Base-by-base conservation (phyloP, 2,113 vertebrate genomes). In the Crotalus tigris region DNA sequence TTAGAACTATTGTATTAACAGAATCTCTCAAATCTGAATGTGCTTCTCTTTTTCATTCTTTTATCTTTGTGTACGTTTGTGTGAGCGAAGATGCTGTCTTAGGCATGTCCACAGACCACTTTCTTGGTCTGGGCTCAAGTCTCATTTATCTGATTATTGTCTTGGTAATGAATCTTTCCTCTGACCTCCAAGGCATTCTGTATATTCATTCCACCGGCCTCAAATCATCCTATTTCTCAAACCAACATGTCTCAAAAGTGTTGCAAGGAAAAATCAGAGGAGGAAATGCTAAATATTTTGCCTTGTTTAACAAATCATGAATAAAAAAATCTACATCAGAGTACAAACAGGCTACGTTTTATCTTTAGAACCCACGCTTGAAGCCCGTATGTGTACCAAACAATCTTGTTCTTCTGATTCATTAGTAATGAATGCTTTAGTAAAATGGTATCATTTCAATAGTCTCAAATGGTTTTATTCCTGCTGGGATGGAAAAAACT, bases 381-480 rank as follows among this genome's bases (percentile, higher is more conserved):
- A 7, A 13, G 29, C n/a, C 46, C 55, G 33, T 4, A 23, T 11
- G 53, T 4, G 12, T 29, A 12, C 55, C 57, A 81, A 39, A 59
- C 24, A 54, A 59, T 8, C 64, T 26, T 24, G 19, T 69, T 51
- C 39, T 85, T 64, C 85, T 51, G 85, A 89, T 59, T 44, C 49
- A 51, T 10, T 46, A 55, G 49, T 33, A 49, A 24, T 24, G 59
- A 90, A 57, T 51, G n/a, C 12, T 64, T 64, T 57, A 55, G 85
- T 88, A 46, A 89, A 93, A 92, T 11, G 10, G 26, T 0, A 64
- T 51, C 0, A 0, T 64, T 54, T n/a, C 7, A 49, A 86, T 89
- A 17, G 81, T 94, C 88, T 59, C 8, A 85, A n/a, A 44, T 33
- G 39, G 4, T 59, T 94, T 92, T 89, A 39, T 89, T 95, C 91